Conservation (phyloP, 1,140 invertebrate species). For the Drosophila sp. region DNA sequence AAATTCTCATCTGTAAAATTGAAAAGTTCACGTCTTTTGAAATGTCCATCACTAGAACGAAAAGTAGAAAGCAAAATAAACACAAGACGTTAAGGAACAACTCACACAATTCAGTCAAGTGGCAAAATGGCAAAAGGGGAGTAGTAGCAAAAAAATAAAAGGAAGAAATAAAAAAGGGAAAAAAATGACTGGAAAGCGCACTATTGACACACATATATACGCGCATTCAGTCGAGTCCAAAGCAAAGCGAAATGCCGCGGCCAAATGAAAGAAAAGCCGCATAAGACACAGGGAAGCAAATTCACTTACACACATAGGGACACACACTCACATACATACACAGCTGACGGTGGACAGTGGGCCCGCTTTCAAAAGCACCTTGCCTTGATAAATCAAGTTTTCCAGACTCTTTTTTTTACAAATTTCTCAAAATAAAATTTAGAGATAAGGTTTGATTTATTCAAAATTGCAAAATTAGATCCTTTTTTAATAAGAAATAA, state of each 20-base stretch:
- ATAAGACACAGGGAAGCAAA: conserved; percentile 75
- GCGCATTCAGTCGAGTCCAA: conserved; percentile 51
- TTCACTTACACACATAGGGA: conserved; percentile 64
- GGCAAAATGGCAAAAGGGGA: conserved; percentile 63
- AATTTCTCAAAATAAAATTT: too few species aligned
- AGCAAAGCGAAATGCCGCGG: conserved; percentile 47
- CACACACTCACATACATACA: conserved; percentile 11
- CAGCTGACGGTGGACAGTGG: conserved; percentile 22
- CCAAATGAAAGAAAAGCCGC: conserved; percentile 68
- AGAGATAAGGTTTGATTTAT: too few species aligned
- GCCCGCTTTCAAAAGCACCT: background rate
- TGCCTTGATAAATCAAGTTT: background rate
- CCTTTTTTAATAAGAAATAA: too few species aligned
- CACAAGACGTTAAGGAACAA: conserved; percentile 42
- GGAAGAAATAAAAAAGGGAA: conserved; percentile 9
- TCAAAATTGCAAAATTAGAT: too few species aligned
- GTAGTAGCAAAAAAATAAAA: conserved; percentile 54
- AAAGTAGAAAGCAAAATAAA: conserved; percentile 33
- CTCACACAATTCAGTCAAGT: conserved; percentile 75
- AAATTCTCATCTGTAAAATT: too few species aligned
- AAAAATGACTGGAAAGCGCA: conserved; percentile 77
- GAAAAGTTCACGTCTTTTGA: background rate
- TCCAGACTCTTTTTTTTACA: too few species aligned
- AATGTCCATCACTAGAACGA: conserved; percentile 1
- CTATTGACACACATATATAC: conserved; percentile 82